Conservation (phyloP, 2,113 vertebrate genomes). For the Seriola dumerili region DNA sequence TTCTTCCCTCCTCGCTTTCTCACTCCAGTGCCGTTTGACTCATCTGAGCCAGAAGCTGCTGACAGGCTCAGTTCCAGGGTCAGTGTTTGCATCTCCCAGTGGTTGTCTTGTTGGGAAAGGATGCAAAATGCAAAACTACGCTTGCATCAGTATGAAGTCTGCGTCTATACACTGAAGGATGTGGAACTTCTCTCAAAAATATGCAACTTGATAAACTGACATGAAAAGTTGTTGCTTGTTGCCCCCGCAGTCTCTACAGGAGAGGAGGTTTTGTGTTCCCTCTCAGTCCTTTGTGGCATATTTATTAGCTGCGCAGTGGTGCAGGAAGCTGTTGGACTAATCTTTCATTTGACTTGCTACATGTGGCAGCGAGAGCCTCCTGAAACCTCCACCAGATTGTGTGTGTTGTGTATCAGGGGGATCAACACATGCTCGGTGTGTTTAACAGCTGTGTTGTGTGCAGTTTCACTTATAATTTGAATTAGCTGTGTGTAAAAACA, state of each 20-base stretch:
- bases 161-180: background rate
- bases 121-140: slow-evolving; percentile 28
- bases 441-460: slow-evolving; percentile 49
- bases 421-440: slow-evolving; percentile 43
- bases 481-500: slow-evolving; percentile 1
- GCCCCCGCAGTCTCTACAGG: background rate
- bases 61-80: slow-evolving; percentile 58
- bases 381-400: slow-evolving; percentile 49
- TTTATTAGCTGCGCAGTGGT: slow-evolving; percentile 11
- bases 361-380: slow-evolving; percentile 26
- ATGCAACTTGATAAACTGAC: background rate
- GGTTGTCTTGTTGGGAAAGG: background rate
- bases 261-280: background rate
- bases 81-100: slow-evolving; percentile 46
- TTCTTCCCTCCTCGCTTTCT: slow-evolving; percentile 26
- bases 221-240: background rate
- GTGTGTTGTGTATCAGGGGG: slow-evolving; percentile 20
- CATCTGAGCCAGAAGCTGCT: slow-evolving; percentile 49
- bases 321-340: slow-evolving; percentile 44
- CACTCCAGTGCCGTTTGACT: slow-evolving; percentile 48
- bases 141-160: slow-evolving; percentile 16
- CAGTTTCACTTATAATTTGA: slow-evolving; percentile 26
- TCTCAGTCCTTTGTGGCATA: background rate
- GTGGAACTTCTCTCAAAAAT: background rate
- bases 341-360: slow-evolving; percentile 44